A percentile compares a stretch with the other conserved stretches of the same genome.
These are phyloP conservation scores for Drosophila conformis DNA, from an alignment of 2,888 invertebrate genomes.

Conservation along the genomic window DNA sequence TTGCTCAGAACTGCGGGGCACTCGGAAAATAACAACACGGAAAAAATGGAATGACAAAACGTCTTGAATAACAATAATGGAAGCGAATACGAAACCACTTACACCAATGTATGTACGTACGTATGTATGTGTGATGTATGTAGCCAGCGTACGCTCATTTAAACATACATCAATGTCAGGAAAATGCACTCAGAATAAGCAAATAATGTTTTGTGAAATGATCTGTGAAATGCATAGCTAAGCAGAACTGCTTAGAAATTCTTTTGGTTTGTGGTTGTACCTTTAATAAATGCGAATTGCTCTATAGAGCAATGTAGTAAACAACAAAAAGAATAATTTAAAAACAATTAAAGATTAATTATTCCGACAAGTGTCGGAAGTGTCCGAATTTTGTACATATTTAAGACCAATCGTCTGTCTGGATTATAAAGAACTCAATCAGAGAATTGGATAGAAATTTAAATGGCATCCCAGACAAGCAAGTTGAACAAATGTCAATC, in stretches of 20 bases:
- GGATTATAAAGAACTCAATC: neutral
- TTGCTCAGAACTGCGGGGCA: constrained; percentile 51
- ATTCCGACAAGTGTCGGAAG: neutral
- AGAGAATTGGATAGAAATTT: neutral
- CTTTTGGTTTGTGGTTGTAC: neutral
- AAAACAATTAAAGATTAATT: neutral
- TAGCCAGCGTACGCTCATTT: neutral
- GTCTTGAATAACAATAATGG: constrained; percentile 71
- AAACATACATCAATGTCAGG: constrained; percentile 50
- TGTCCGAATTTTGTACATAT: neutral
- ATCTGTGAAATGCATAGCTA: constrained; percentile 30
- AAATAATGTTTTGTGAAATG: constrained; percentile 56
- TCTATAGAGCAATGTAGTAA: neutral
- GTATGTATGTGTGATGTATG: neutral
- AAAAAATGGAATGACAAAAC: constrained; percentile 48
- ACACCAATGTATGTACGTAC: neutral
- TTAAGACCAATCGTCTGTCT: neutral
- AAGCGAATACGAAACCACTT: constrained; percentile 21
- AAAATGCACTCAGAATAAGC: constrained; percentile 67
- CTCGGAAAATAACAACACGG: constrained; percentile 55
- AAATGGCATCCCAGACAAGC: neutral
- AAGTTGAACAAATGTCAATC: neutral
- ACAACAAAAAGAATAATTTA: neutral
- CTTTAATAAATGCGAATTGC: neutral
- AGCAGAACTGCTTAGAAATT: constrained; percentile 20